These are phyloP conservation scores for Lingula anatina DNA, from an alignment of 2,888 invertebrate species.

Conservation along the genomic window DNA sequence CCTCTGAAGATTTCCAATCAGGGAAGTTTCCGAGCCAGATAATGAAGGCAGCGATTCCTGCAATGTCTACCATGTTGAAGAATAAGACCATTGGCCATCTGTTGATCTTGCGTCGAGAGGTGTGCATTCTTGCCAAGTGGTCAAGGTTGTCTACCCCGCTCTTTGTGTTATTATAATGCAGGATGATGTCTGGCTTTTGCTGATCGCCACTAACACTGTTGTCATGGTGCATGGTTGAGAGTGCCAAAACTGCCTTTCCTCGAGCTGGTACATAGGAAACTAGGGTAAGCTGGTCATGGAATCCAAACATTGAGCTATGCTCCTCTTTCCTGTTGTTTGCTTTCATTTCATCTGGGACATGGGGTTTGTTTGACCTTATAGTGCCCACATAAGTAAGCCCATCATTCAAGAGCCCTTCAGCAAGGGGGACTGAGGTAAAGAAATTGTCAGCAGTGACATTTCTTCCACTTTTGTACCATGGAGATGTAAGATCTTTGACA, in stretches of 20 bases:
- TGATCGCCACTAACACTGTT: background rate
- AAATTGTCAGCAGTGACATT: too few species aligned
- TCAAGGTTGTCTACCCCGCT: conserved; percentile 14
- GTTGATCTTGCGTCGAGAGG: conserved; percentile 8
- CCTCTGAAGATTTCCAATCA: background rate
- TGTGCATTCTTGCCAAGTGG: conserved; percentile 8
- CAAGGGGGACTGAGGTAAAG: too few species aligned
- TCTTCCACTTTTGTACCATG: too few species aligned
- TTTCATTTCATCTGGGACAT: conserved; percentile 5
- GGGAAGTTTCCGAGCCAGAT: conserved; percentile 9
- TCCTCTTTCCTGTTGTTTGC: too few species aligned
- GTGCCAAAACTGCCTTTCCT: conserved; percentile 3
- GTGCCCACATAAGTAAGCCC: conserved; percentile 7
- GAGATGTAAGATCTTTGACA: too few species aligned
- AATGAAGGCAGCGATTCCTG: conserved; percentile 11
- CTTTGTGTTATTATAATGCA: conserved; percentile 11
- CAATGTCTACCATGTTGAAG: conserved; percentile 15
- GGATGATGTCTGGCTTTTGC: conserved; percentile 13
- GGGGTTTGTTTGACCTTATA: conserved; percentile 3
- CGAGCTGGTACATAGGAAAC: conserved; percentile 1
- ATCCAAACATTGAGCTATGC: conserved; percentile 5
- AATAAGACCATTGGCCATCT: conserved; percentile 15
- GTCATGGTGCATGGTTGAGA: conserved; percentile 8
- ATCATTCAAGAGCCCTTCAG: too few species aligned
- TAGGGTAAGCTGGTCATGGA: conserved; percentile 2